A percentile compares a stretch with the other conserved stretches of the same genome.
Evolutionary conservation across 1,140 invertebrate genomes (phyloP).

Genomic region (Dryas iulia): DNA sequence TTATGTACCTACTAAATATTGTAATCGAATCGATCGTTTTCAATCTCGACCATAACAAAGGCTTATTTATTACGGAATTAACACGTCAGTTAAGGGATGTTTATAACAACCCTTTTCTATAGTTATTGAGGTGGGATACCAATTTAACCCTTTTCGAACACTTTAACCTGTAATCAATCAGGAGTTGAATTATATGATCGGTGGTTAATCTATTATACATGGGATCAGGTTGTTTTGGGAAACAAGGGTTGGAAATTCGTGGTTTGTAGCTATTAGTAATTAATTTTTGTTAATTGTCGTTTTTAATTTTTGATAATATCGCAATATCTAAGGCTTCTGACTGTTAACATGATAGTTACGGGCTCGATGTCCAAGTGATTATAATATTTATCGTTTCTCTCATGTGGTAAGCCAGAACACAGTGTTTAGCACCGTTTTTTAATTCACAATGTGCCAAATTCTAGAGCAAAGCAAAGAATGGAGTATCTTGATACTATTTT

Average conservation of each 20-base stretch:
- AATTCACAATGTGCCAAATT: too few species aligned
- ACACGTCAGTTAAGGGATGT: slow-evolving; percentile 61
- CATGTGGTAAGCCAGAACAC: too few species aligned
- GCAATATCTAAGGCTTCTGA: too few species aligned
- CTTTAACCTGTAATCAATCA: slow-evolving; percentile 67
- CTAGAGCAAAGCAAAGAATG: too few species aligned
- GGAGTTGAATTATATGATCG: slow-evolving; percentile 18
- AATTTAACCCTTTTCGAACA: slow-evolving; percentile 56
- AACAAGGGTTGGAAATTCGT: not conserved
- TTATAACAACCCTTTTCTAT: slow-evolving; percentile 61
- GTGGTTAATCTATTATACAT: slow-evolving; percentile 2
- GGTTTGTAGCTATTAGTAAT: not conserved
- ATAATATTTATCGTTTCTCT: too few species aligned
- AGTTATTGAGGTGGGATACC: slow-evolving; percentile 16
- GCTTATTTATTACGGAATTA: slow-evolving; percentile 65
- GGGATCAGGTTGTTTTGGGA: not conserved
- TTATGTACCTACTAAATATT: not conserved
- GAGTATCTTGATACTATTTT: too few species aligned
- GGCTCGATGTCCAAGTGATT: too few species aligned
- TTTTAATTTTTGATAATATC: too few species aligned
- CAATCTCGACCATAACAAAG: slow-evolving; percentile 22
- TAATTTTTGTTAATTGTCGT: too few species aligned
- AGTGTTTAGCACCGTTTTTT: too few species aligned
- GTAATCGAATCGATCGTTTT: slow-evolving; percentile 11
- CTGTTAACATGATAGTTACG: too few species aligned